A percentile compares a stretch with the other conserved stretches of the same genome.
Conservation (phyloP, 2,797 vertebrate species). For the Malacoctenus gilli region DNA sequence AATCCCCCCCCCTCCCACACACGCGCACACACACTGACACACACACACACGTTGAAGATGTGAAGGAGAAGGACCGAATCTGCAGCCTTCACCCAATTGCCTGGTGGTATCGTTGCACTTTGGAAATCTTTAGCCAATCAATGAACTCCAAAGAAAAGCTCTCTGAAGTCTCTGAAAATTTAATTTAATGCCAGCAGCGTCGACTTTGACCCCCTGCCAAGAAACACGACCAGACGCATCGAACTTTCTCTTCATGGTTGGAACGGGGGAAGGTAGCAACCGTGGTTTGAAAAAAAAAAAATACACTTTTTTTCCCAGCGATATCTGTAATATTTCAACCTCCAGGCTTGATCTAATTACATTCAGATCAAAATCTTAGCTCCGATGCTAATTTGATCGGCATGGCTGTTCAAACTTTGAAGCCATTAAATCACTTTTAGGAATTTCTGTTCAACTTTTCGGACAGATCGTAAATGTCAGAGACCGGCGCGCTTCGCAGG, state of each 20-base stretch:
- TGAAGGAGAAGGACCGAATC: conserved; percentile 1
- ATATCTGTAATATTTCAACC: too few relatives aligned
- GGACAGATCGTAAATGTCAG: conserved; percentile 54
- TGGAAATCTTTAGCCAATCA: conserved; percentile 22
- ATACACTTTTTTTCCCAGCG: too few relatives aligned
- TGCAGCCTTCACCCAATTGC: conserved; percentile 12
- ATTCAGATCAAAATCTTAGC: conserved; percentile 1
- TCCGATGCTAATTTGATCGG: too few relatives aligned
- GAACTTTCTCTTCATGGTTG: background rate
- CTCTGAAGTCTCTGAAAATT: conserved; percentile 40
- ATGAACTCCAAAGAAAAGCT: conserved; percentile 25
- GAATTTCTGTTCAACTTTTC: conserved; percentile 21
- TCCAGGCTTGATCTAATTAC: background rate
- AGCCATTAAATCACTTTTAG: conserved; percentile 4
- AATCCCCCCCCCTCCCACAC: too few relatives aligned
- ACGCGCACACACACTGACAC: too few relatives aligned
- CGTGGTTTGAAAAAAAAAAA: conserved; percentile 9
- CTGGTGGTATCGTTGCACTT: conserved; percentile 5
- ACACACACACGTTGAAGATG: conserved; percentile 12
- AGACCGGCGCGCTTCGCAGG: conserved; percentile 30
- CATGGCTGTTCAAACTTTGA: background rate
- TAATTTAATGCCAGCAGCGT: conserved; percentile 43
- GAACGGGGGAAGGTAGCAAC: conserved; percentile 4
- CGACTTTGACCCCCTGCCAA: conserved; percentile 16
- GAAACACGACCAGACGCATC: background rate